Base-by-base conservation (phyloP, 2,888 invertebrate genomes). In the Pyrrhia umbra region DNA sequence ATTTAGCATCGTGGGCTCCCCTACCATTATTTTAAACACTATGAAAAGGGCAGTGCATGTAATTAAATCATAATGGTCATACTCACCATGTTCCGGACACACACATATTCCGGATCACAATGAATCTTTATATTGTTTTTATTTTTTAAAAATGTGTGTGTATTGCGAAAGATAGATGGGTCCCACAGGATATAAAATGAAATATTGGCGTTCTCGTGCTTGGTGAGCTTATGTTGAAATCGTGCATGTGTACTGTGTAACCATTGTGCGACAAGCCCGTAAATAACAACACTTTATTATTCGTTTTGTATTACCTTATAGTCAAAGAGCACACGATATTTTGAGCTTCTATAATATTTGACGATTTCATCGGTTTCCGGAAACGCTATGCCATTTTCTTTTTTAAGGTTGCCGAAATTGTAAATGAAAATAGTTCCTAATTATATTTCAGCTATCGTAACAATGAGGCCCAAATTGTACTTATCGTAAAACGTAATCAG, bases 91-190 rank as follows among this genome's bases (percentile, higher is more conserved):
- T 25, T 65, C 23, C 45, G n/a, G n/a, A 21, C 16, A 6, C 45
- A 50, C 68, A 64, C 72, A 72, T 71, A 10, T 45, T 6, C 45
- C 27, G 55, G 50, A 55, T 55, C 55, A 30, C 65, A 46, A 65
- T 72, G 27, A 50, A 71, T 55, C 65, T 55, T 55, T 51, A 10
- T 51, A 51, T n/a, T n/a, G n/a, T n/a, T n/a, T n/a, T n/a, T n/a
- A n/a, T n/a, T n/a, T n/a, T 27, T 8, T 8, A 27, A 27, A 27
- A 27, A 27, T 27, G 27, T 9, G 27, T 10, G 2, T 2, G 27
- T 50, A 21, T 25, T 37, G n/a, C 27, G 50, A 21, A 21, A 51
- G 6, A 72, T 46, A 51, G 2, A 51, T 71, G n/a, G 34, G 34
- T 51, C 65, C 50, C 49, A 6, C 18, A 23, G 66, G 39, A 46